Conservation (phyloP, 2,113 vertebrate species). For the Phyllopteryx taeniolatus region DNA sequence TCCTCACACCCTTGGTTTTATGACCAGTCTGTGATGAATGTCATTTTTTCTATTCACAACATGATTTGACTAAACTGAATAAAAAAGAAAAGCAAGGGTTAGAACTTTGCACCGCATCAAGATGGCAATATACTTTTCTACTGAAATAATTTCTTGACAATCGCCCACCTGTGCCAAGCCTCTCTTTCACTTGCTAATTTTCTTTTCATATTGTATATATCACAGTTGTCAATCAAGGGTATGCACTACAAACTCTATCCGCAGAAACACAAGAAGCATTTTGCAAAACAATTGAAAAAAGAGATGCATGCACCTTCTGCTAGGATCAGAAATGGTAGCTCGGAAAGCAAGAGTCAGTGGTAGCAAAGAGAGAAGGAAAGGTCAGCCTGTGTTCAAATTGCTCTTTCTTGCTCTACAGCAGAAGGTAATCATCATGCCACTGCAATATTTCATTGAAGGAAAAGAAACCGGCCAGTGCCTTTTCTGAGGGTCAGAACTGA, state of each 20-base stretch:
- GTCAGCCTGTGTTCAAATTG: conserved; percentile 41
- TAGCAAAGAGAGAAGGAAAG: conserved; percentile 23
- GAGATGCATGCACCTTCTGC: background rate
- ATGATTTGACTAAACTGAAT: background rate
- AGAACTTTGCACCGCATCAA: background rate
- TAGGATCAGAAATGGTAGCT: background rate
- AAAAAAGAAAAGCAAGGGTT: background rate
- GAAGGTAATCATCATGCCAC: conserved; percentile 41
- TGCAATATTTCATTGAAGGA: conserved; percentile 24
- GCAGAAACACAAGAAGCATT: conserved; percentile 5
- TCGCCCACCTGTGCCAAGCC: conserved; percentile 2
- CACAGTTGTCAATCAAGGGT: conserved; percentile 24
- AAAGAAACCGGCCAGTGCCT: conserved; percentile 24
- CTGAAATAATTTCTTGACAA: background rate
- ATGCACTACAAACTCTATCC: conserved; percentile 37
- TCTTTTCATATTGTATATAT: conserved; percentile 27
- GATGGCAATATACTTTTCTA: background rate
- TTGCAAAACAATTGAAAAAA: conserved; percentile 3
- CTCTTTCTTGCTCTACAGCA: conserved; percentile 24
- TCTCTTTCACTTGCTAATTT: conserved; percentile 42
- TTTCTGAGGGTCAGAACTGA: conserved; percentile 18
- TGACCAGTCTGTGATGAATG: no score
- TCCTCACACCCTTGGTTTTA: no score
- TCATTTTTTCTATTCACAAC: no score
- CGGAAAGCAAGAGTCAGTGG: background rate